Evolutionary conservation across 92 coral and sea anemone genomes (phyloP), one percentile per base, ranked within the genome.

Genomic region (Montipora capitata): DNA sequence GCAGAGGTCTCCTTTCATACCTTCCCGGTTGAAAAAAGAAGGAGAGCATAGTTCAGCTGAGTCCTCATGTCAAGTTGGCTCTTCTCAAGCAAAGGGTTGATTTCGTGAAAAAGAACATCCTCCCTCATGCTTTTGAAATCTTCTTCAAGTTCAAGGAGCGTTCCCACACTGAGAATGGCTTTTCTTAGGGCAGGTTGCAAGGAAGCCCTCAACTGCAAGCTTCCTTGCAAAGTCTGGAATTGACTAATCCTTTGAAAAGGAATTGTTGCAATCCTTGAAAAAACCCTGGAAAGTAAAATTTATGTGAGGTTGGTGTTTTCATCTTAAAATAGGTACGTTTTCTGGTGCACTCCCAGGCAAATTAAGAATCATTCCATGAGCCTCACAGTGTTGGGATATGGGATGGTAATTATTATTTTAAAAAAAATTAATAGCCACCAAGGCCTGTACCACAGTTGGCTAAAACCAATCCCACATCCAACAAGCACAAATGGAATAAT

Each of bases 21-120:
- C 67, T 69, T 40, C 39, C 75, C 75, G 0, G 75, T 41, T 20
- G 45, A 20, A 67, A 20, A 69, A 11, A 69, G 39, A 69, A 69
- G 52, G 52, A 41, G 75, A 39, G 75, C 75, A 69, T 69, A 69
- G 43, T 69, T 67, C 49, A 67, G 35, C 45, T 67, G 72, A 44
- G 44, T 67, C 72, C 72, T 67, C 72, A 38, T 67, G 38, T 38
- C 72, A 20, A 67, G 72, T 40, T n/a, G 2, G 7, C 44, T 20
- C 1, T 40, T 44, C 4, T 4, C 35, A 43, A 67, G 7, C 0
- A 67, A 15, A 8, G 13, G 10, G 72, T n/a, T 35, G 10, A 17
- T 66, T 39, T 66, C 71, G 13, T 66, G 20, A 20, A 67, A 67
- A 10, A 67, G 72, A 15, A 15, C 72, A 67, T 38, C 72, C 38